Conservation (phyloP, 2,888 invertebrate species). For the Chalcis sispes region DNA sequence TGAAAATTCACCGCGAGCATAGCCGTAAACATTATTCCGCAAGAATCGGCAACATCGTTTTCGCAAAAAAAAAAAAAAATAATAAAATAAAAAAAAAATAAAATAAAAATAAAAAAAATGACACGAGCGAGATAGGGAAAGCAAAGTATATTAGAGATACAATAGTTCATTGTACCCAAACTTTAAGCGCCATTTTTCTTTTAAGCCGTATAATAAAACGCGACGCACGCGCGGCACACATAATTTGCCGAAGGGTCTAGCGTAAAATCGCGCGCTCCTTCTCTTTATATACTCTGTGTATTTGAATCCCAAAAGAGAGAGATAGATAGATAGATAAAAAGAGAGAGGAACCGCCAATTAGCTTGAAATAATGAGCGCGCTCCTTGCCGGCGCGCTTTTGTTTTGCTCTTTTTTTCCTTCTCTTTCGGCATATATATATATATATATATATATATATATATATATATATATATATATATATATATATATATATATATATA, state of each 20-base stretch:
- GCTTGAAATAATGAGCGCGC: conserved; percentile 76
- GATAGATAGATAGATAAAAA: conserved; percentile 1
- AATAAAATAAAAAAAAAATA: not conserved
- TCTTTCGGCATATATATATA: conserved; percentile 38
- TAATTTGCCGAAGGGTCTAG: conserved; percentile 39
- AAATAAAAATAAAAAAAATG: not conserved
- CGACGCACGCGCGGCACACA: conserved; percentile 2
- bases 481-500: conserved; percentile 11
- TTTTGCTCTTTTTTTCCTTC: too few relatives aligned
- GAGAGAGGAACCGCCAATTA: conserved; percentile 72
- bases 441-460: too few relatives aligned
- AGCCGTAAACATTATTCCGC: too few relatives aligned
- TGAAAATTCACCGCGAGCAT: too few relatives aligned
- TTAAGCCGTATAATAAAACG: not conserved
- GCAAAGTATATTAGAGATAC: not conserved
- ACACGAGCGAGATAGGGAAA: not conserved
- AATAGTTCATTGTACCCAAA: conserved; percentile 11
- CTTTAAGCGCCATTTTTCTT: not conserved
- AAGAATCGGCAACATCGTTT: too few relatives aligned
- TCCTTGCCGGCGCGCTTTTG: conserved; percentile 63
- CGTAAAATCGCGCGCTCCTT: too few relatives aligned
- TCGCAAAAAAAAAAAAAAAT: not conserved
- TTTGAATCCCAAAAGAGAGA: conserved; percentile 13
- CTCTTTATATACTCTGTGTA: too few relatives aligned
- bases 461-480: conserved; percentile 11